Conservation (phyloP, 2,888 invertebrate species). For the Biston stratarius region DNA sequence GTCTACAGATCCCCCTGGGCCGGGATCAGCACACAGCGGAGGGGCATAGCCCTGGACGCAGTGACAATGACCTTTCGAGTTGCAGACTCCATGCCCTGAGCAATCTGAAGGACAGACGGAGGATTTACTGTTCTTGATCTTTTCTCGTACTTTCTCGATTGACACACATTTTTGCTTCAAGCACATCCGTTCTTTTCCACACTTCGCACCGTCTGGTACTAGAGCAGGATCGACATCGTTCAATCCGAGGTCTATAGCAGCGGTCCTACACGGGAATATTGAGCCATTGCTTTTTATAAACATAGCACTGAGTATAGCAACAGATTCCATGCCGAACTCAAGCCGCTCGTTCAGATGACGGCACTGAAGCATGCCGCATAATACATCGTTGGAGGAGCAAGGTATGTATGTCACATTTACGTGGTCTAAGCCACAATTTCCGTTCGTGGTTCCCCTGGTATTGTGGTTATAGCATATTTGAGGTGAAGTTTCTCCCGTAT, state of each 20-base stretch:
- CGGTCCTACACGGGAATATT: not conserved
- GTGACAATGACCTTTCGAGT: slow-evolving; percentile 17
- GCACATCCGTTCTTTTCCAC: slow-evolving; percentile 7
- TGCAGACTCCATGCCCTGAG: slow-evolving; percentile 7
- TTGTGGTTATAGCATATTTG: slow-evolving; percentile 94
- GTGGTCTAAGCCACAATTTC: slow-evolving; percentile 98
- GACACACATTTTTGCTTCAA: slow-evolving; percentile 5
- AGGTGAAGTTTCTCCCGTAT: slow-evolving; percentile 93
- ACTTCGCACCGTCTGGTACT: slow-evolving; percentile 13
- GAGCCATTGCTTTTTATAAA: slow-evolving; percentile 89
- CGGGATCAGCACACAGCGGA: not conserved
- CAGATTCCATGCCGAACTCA: too few relatives aligned
- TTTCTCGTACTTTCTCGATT: not conserved
- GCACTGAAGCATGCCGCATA: slow-evolving; percentile 98
- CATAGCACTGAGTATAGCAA: too few relatives aligned
- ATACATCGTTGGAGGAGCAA: slow-evolving; percentile 89
- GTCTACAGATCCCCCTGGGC: slow-evolving; percentile 1
- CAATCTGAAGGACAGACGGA: slow-evolving; percentile 11
- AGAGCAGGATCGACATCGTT: slow-evolving; percentile 3
- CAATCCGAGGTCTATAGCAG: slow-evolving; percentile 1
- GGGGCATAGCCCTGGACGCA: slow-evolving; percentile 7
- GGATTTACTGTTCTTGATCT: not conserved
- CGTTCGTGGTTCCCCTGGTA: slow-evolving; percentile 91
- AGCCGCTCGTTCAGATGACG: slow-evolving; percentile 96
- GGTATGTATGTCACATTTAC: slow-evolving; percentile 89